Base-by-base conservation (phyloP, 2,113 vertebrate genomes). In the Protomyctophum bolini region DNA sequence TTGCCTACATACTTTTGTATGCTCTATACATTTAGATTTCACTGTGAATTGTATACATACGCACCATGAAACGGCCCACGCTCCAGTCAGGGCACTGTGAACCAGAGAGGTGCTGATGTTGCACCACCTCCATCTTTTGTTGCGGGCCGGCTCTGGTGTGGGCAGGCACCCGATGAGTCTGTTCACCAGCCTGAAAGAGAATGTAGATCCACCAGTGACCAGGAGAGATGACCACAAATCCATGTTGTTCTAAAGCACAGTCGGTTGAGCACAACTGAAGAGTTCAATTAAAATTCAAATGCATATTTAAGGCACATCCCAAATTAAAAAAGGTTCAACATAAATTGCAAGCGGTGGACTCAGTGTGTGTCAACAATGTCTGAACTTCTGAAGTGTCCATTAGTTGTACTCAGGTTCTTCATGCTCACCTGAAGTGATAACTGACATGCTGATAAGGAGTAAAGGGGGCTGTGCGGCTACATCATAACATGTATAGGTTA, bases 31-130 rank as follows among this genome's bases (percentile, higher is more conserved):
- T 12, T 29, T 46, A 10, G 7, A 60, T 2, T 60, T 6, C 4
- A 60, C 15, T 45, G 6, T 60, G 29, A 41, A 11, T 7, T 10
- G 9, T 45, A 41, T 8, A n/a, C 41, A 14, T 56, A 70, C 88
- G 76, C 83, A 93, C 92, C 91, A 84, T 2, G 91, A 78, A 70
- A 92, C 84, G 7, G 90, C 92, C 70, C 91, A 85, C 9, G 51
- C 3, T 28, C 91, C 88, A 3, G 91, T 83, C 2, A 95, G 76
- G 75, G 92, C 63, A 70, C 92, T 94, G 90, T 93, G 93, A 0
- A 87, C 72, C 49, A 93, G 64, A 15, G 93, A 95, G 1, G 93
- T 92, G 75, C 82, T 92, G 75, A 87, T 85, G 86, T 93, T 93
- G 10, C 87, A 74, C 92, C 93, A 92, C 85, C 90, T 94, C 91